Percentiles rank a stretch among this genome's conserved stretches.
Evolutionary conservation across 1,140 invertebrate species (phyloP).

Genomic region (Drosophila orosa): DNA sequence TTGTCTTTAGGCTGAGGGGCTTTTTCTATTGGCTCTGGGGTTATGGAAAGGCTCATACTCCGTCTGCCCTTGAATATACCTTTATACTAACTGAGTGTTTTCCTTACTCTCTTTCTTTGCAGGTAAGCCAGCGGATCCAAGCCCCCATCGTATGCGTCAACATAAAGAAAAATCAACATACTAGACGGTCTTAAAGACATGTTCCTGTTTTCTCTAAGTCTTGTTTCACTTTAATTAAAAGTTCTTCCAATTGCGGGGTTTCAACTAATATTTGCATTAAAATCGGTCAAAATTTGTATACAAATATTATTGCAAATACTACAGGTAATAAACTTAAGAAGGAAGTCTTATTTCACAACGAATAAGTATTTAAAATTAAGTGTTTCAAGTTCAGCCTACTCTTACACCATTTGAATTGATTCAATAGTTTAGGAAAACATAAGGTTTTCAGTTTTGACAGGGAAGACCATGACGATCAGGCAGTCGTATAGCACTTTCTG

Average conservation of each 20-base stretch:
- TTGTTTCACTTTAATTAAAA: background rate
- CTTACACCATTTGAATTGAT: background rate
- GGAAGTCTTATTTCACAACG: too few species aligned
- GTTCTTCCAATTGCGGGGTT: too few species aligned
- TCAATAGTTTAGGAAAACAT: background rate
- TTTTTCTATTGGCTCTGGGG: slow-evolving; percentile 6
- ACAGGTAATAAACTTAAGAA: too few species aligned
- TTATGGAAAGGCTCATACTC: slow-evolving; percentile 1
- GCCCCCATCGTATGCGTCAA: background rate
- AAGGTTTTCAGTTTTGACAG: background rate
- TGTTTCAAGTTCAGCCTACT: too few species aligned
- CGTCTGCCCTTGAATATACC: slow-evolving; percentile 18
- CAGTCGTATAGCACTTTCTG: background rate
- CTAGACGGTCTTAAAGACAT: background rate
- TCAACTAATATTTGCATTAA: too few species aligned
- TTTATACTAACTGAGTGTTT: slow-evolving; percentile 5
- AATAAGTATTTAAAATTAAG: too few species aligned
- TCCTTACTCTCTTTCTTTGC: slow-evolving; percentile 6
- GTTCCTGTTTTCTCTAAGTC: background rate
- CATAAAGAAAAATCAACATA: background rate
- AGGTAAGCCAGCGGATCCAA: slow-evolving; percentile 21
- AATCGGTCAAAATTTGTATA: too few species aligned
- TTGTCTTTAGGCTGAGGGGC: slow-evolving; percentile 20
- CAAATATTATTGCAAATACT: too few species aligned
- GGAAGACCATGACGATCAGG: background rate